phyloP scores from a whole-genome alignment of 1,140 invertebrate genomes.

The Coelopa frigida region DNA sequence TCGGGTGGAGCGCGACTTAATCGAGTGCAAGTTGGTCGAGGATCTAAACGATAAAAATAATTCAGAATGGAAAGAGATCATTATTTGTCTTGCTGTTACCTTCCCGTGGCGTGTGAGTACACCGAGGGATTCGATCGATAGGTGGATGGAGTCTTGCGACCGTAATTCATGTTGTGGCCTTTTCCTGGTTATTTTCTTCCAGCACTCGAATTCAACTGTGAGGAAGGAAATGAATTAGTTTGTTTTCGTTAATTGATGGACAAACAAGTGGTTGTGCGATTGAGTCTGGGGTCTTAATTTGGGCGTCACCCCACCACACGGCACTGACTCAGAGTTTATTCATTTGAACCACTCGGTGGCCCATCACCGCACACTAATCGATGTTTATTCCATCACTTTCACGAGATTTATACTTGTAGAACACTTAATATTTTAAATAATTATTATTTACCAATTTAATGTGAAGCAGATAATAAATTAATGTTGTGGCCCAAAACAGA shows the following conservation, averaged over 20 bases:
- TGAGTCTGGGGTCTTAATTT: too few relatives aligned
- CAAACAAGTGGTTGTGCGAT: conserved; percentile 2
- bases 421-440: too few relatives aligned
- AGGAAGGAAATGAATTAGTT: conserved; percentile 1
- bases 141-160: conserved; percentile 60
- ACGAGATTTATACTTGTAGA: too few relatives aligned
- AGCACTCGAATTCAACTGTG: neutral
- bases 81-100: conserved; percentile 32
- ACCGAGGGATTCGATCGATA: conserved; percentile 77
- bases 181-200: conserved; percentile 21
- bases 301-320: conserved; percentile 9
- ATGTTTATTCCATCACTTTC: too few relatives aligned
- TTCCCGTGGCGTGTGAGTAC: conserved; percentile 73
- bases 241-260: neutral
- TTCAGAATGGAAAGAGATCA: neutral
- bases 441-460: too few relatives aligned
- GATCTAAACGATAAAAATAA: conserved; percentile 57
- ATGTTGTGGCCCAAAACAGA: too few relatives aligned
- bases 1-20: conserved; percentile 69
- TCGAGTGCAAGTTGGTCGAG: conserved; percentile 70
- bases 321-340: too few relatives aligned
- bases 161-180: conserved; percentile 52
- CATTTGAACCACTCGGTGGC: too few relatives aligned
- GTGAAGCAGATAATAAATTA: too few relatives aligned
- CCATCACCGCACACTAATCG: too few relatives aligned